Percentiles rank a stretch among this genome's conserved stretches.
Evolutionary conservation across 1,140 invertebrate genomes (phyloP).

Genomic region (Drosophila tani): DNA sequence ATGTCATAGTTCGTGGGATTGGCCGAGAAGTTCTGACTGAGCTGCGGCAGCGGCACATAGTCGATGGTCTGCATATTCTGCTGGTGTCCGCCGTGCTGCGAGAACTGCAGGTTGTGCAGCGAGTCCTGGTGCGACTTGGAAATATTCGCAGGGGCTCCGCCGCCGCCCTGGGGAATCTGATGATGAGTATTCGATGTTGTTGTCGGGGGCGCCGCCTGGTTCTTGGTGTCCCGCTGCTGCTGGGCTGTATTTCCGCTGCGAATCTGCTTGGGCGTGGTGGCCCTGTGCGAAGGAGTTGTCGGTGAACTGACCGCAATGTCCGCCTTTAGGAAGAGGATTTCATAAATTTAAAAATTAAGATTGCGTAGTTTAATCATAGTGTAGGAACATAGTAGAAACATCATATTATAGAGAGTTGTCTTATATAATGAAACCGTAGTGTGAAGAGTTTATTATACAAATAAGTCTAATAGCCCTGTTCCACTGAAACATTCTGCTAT

Average conservation of each 20-base stretch:
- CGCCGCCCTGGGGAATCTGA: constrained; percentile 83
- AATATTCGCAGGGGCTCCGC: constrained; percentile 64
- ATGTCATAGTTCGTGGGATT: constrained; percentile 86
- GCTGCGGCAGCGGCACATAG: constrained; percentile 78
- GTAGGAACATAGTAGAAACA: no score
- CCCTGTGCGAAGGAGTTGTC: constrained; percentile 56
- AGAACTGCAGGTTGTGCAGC: constrained; percentile 72
- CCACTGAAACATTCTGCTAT: no score
- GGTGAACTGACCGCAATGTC: constrained; percentile 67
- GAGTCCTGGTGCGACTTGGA: constrained; percentile 72
- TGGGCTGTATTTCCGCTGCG: constrained; percentile 79
- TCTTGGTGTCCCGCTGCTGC: constrained; percentile 77
- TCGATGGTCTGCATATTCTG: constrained; percentile 85
- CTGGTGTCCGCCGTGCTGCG: constrained; percentile 84
- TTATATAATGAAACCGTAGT: no score
- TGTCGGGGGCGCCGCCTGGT: constrained; percentile 46
- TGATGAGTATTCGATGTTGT: constrained; percentile 84
- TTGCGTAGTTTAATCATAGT: neutral
- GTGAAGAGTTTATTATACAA: no score
- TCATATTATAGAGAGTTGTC: no score
- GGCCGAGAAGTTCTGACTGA: constrained; percentile 85
- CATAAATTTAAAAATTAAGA: neutral
- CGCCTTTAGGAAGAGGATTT: constrained; percentile 28
- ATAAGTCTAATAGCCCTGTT: no score
- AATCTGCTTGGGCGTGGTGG: constrained; percentile 80